Percentiles rank a stretch among this genome's conserved stretches.
These are phyloP conservation scores for Pygoscelis adeliae DNA, from an alignment of 2,113 vertebrate genomes.

Conservation along the genomic window DNA sequence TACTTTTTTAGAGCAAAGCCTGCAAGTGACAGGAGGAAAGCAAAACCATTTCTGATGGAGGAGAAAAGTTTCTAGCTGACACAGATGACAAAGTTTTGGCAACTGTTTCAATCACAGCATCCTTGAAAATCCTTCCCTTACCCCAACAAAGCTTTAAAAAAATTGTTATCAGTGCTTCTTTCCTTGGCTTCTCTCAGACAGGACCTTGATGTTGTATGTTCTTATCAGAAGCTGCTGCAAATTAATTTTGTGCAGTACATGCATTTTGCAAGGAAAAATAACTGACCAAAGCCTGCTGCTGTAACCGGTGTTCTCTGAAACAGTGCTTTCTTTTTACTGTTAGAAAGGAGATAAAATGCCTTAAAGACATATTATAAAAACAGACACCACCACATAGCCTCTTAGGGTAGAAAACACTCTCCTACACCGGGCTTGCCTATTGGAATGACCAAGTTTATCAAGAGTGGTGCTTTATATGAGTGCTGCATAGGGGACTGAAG, in stretches of 20 bases:
- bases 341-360: not conserved
- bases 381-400: not conserved
- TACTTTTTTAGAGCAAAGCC: not conserved
- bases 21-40: not conserved
- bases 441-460: not conserved
- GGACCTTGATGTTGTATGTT: constrained; percentile 11
- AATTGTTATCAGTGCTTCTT: not conserved
- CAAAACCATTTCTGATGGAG: not conserved
- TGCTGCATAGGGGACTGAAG: not conserved
- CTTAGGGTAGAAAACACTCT: not conserved
- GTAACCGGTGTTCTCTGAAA: fast-evolving
- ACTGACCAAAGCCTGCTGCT: not conserved
- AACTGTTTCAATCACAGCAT: not conserved
- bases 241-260: not conserved
- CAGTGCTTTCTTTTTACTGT: not conserved
- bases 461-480: not conserved
- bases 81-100: not conserved
- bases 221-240: constrained; percentile 21
- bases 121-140: constrained; percentile 40
- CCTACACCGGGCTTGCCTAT: not conserved
- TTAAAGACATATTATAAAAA: not conserved
- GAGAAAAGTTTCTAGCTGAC: not conserved
- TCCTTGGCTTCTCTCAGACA: constrained; percentile 16
- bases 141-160: not conserved
- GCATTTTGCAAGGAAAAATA: not conserved